phyloP scores from a whole-genome alignment of 2,113 vertebrate genomes.

The Zapus hudsonius region DNA sequence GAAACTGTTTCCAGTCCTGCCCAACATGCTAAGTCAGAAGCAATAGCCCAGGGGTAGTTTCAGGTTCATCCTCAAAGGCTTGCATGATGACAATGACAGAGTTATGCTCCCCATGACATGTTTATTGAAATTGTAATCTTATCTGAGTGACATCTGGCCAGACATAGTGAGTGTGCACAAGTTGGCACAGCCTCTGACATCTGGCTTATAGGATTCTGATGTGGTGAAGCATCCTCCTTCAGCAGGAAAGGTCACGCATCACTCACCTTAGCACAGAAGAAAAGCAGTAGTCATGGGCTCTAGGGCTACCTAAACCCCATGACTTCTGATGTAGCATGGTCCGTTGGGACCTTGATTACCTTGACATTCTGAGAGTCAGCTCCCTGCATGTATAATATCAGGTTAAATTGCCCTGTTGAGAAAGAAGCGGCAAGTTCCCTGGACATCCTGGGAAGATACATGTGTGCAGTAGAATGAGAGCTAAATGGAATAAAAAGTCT shows the following conservation, averaged over 20 bases:
- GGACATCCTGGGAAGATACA: background rate
- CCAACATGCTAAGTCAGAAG: background rate
- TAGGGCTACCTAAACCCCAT: constrained; percentile 35
- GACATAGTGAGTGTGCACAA: background rate
- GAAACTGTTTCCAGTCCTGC: background rate
- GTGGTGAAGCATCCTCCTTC: constrained; percentile 18
- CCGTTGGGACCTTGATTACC: background rate
- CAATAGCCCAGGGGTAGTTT: background rate
- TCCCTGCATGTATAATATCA: background rate
- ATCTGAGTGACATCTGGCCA: background rate
- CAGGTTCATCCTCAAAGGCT: background rate
- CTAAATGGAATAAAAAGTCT: background rate
- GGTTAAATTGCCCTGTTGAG: background rate
- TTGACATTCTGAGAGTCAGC: constrained; percentile 7
- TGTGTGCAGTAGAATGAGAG: background rate
- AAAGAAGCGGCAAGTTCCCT: constrained; percentile 27
- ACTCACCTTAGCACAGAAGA: background rate
- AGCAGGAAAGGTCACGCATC: constrained; percentile 25
- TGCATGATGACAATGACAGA: no score
- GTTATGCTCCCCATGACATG: background rate
- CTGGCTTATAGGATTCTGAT: background rate
- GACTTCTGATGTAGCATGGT: background rate
- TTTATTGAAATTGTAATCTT: background rate
- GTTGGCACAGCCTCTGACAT: background rate
- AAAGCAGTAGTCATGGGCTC: background rate